Percentiles rank a stretch among this genome's conserved stretches.
phyloP scores from a whole-genome alignment of 2,797 vertebrate species.

The Phoeniculus purpureus region DNA sequence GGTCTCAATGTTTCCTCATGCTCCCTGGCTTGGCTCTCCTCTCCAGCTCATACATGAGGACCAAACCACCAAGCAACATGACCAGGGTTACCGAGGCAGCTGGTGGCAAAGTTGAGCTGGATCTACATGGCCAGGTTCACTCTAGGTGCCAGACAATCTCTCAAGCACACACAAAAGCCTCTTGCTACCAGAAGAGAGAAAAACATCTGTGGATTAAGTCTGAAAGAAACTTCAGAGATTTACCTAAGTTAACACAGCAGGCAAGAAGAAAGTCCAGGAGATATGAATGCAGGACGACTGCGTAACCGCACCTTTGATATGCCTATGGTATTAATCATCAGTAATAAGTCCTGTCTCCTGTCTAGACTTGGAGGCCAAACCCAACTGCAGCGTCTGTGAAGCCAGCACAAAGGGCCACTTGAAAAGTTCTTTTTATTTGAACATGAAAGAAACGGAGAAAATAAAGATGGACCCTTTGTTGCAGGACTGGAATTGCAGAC shows the following conservation, averaged over 20 bases:
- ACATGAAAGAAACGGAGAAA: slow-evolving; percentile 51
- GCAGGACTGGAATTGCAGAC: background rate
- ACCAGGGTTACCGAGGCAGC: background rate
- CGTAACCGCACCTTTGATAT: slow-evolving; percentile 15
- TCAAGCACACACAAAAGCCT: background rate
- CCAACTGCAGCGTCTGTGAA: slow-evolving; percentile 47
- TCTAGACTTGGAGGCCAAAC: slow-evolving; percentile 55
- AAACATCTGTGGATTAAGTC: slow-evolving; percentile 13
- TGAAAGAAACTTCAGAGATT: slow-evolving; percentile 22
- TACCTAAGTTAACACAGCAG: slow-evolving; percentile 14
- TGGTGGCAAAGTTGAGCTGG: background rate
- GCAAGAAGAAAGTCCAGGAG: slow-evolving; percentile 19
- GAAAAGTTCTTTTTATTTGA: slow-evolving; percentile 17
- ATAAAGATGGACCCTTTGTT: slow-evolving; percentile 45
- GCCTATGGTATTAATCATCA: background rate
- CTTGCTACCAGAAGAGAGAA: background rate
- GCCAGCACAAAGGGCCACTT: slow-evolving; percentile 20
- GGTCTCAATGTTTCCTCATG: accelerated
- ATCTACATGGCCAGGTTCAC: background rate
- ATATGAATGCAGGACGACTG: slow-evolving; percentile 20
- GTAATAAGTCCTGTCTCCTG: slow-evolving; percentile 46
- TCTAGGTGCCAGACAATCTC: background rate
- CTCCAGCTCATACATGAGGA: background rate
- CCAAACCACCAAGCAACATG: background rate
- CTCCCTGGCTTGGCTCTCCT: background rate